phyloP scores from a whole-genome alignment of 2,113 vertebrate genomes.

The Thinocorus orbignyianus region DNA sequence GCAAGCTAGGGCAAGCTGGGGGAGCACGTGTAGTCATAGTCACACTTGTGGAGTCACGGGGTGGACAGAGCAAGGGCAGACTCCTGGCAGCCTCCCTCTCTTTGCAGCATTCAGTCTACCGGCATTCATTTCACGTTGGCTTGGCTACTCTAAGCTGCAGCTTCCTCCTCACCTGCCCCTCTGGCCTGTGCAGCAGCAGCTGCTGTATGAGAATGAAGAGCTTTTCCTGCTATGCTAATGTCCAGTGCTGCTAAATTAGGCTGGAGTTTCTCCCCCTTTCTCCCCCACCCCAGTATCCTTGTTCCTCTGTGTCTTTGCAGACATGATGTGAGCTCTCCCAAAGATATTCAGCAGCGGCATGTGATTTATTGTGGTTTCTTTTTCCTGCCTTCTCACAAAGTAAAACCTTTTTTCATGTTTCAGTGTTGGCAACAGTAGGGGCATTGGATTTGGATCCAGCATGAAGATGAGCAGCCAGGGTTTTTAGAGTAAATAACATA shows the following conservation, averaged over 20 bases:
- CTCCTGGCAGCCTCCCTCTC: background rate
- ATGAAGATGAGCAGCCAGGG: conserved; percentile 1
- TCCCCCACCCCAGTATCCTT: background rate
- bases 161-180: background rate
- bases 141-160: background rate
- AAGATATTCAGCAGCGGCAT: background rate
- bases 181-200: background rate
- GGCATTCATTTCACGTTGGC: background rate
- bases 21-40: background rate
- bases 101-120: background rate
- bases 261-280: background rate
- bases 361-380: background rate
- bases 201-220: background rate
- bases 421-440: background rate
- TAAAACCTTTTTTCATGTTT: background rate
- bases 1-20: background rate
- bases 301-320: background rate
- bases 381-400: background rate
- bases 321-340: background rate
- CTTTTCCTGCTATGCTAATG: background rate
- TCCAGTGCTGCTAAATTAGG: background rate
- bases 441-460: conserved; percentile 4
- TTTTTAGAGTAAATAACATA: conserved; percentile 7
- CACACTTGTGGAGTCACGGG: background rate
- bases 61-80: background rate